phyloP scores from a whole-genome alignment of 2,113 vertebrate species.

The Xiphophorus couchianus region DNA sequence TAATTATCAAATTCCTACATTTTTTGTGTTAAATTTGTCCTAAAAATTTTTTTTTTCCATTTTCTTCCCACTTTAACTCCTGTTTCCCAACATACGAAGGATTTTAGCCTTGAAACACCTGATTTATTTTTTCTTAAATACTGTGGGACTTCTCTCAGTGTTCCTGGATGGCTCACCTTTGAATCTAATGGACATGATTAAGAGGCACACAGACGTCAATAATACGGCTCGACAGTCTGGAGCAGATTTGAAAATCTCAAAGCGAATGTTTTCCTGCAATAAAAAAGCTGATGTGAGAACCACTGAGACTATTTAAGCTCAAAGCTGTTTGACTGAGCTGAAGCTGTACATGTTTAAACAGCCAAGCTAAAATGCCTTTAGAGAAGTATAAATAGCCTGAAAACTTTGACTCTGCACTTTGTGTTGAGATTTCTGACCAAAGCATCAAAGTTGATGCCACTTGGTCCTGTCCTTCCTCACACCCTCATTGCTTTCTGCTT shows the following conservation, averaged over 20 bases:
- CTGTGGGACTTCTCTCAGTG: neutral
- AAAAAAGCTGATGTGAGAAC: no score
- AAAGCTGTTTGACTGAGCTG: neutral
- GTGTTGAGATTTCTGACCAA: slow-evolving; percentile 2
- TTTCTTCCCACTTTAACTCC: neutral
- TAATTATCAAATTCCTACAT: neutral
- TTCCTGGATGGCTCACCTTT: neutral
- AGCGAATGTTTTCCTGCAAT: no score
- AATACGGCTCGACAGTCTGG: neutral
- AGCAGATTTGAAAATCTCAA: no score
- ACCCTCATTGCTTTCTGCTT: slow-evolving; percentile 68
- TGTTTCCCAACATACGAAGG: neutral
- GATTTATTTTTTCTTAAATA: neutral
- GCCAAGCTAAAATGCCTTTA: neutral
- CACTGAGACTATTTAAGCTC: no score
- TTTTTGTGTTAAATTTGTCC: neutral
- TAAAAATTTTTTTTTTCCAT: neutral
- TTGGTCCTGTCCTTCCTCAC: slow-evolving; percentile 29
- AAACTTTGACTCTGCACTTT: neutral
- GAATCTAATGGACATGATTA: neutral
- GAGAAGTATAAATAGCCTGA: neutral
- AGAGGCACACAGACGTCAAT: neutral
- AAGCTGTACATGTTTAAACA: neutral
- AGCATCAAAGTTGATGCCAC: slow-evolving; percentile 19
- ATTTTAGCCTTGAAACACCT: neutral